Base-by-base conservation (phyloP, 2,113 vertebrate genomes). In the Ceratotherium simum region DNA sequence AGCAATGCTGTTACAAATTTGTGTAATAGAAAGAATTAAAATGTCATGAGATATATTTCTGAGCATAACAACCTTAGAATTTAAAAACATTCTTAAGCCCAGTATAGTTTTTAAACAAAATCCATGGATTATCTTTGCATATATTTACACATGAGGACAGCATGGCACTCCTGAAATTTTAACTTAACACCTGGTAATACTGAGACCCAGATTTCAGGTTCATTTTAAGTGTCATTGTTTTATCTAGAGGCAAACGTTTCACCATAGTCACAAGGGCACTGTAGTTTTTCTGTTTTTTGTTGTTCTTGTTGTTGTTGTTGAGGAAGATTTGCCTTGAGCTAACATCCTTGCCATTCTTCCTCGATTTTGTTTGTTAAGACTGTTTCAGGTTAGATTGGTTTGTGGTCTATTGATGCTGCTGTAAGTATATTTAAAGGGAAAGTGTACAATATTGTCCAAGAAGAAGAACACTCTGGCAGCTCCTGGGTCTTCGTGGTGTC, bases 11-110 rank as follows among this genome's bases (percentile, higher is more conserved):
- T 90, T 98, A 95, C 64, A 88, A 69, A 96, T 96, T 97, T 95
- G 90, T 97, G 58, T 48, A 97, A 96, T 72, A 97, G 86, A 90
- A 94, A 92, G 85, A 97, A 97, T 97, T 95, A 97, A 97, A 97
- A 92, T 96, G 95, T 88, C 95, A 93, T 14, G 90, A 86, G 87
- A 85, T 46, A 33, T n/a, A 96, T 96, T 97, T 96, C 58, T 58
- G 16, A 88, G 60, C 60, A 27, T 95, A 94, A 90, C 73, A 89
- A 65, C 31, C 76, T 75, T 18, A 95, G 42, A 60, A 95, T 96
- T 96, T 90, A 78, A 89, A 97, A 95, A 83, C 27, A 95, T 80
- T 91, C 39, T 73, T 92, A 95, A 90, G 20, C 70, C 92, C 1
- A 39, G 13, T 90, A 69, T 36, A 83, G 96, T 81, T 58, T 67